phyloP scores from a whole-genome alignment of 1,140 invertebrate genomes.

The Zaprionus vittiger region DNA sequence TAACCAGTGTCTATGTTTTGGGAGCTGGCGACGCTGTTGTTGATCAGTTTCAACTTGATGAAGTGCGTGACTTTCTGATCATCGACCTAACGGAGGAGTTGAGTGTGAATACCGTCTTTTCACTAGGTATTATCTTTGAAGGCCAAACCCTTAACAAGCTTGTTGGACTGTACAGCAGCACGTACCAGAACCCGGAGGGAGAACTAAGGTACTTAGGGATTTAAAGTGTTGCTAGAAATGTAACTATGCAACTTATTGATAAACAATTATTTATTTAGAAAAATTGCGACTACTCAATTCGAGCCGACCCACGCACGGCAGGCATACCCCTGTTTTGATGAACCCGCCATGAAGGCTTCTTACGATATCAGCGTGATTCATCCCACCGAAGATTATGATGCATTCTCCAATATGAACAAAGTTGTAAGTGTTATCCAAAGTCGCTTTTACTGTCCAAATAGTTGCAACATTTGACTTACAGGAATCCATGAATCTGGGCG shows the following conservation, averaged over 20 bases:
- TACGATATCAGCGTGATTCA: conserved; percentile 93
- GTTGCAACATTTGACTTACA: background rate
- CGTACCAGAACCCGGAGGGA: conserved; percentile 78
- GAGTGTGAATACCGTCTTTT: conserved; percentile 30
- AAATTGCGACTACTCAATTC: conserved; percentile 95
- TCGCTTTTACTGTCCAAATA: background rate
- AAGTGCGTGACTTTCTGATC: conserved; percentile 66
- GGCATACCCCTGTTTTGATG: conserved; percentile 98
- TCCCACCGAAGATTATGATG: conserved; percentile 87
- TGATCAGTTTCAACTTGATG: conserved; percentile 52
- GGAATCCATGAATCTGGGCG: conserved; percentile 54
- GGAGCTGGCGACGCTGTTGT: conserved; percentile 18
- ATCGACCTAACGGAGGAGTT: conserved; percentile 54
- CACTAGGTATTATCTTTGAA: conserved; percentile 80
- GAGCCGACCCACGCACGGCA: conserved; percentile 96
- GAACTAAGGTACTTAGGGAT: conserved; percentile 72
- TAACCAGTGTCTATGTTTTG: conserved; percentile 60
- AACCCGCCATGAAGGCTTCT: conserved; percentile 96
- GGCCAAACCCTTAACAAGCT: conserved; percentile 84
- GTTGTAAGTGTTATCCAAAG: conserved; percentile 17
- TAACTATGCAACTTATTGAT: no score
- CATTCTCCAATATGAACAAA: conserved; percentile 92
- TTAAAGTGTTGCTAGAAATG: background rate
- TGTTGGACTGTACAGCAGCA: conserved; percentile 85
- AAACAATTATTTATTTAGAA: conserved; percentile 85